These are phyloP conservation scores for Pampusana beccarii DNA, from an alignment of 2,113 vertebrate genomes.

Conservation along the genomic window DNA sequence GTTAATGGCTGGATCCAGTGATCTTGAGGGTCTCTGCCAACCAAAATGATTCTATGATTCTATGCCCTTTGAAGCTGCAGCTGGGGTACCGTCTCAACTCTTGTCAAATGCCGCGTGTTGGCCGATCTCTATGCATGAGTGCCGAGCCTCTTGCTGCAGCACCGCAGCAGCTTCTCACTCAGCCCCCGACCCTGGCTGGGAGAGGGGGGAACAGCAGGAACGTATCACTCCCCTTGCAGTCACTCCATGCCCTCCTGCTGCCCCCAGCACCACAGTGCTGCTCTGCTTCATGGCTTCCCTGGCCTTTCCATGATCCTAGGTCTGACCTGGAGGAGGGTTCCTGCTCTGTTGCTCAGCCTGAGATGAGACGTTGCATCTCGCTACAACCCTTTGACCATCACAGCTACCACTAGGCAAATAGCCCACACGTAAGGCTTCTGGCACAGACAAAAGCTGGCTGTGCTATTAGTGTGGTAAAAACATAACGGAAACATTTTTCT, in stretches of 20 bases:
- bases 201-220: neutral
- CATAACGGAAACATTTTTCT: neutral
- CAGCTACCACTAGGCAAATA: neutral
- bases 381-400: neutral
- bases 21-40: too few species aligned
- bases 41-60: too few species aligned
- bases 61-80: neutral
- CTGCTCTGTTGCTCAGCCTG: neutral
- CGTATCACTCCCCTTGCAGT: neutral
- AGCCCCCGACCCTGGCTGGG: neutral
- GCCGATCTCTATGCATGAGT: accelerated
- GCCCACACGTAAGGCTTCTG: accelerated
- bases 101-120: neutral
- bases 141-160: neutral
- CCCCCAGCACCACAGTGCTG: accelerated
- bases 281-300: neutral
- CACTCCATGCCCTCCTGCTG: neutral
- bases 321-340: neutral
- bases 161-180: neutral
- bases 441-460: neutral
- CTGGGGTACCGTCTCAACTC: neutral
- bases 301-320: neutral
- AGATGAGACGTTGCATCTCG: neutral
- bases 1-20: too few species aligned
- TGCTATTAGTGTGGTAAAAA: neutral